Evolutionary conservation across 2,888 invertebrate species (phyloP).

Genomic region (Eumacrocentrus americanus): DNA sequence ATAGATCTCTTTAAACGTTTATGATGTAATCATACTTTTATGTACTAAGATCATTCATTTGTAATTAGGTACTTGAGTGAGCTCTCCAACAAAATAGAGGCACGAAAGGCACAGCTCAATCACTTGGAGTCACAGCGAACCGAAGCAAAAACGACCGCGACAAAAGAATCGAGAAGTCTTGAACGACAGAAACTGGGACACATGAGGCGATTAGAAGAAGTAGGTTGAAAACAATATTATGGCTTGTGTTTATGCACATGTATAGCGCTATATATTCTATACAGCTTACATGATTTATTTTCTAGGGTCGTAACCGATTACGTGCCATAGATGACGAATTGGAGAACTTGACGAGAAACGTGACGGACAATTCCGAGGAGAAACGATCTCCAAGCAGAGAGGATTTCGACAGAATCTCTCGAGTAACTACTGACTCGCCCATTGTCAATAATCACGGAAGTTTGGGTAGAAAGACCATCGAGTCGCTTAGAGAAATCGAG

Average conservation of each 20-base stretch:
- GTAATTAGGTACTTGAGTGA: conserved; percentile 54
- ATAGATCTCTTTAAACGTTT: too few relatives aligned
- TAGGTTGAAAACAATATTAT: conserved; percentile 40
- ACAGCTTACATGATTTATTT: conserved; percentile 27
- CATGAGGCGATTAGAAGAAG: conserved; percentile 72
- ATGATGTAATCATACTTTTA: too few relatives aligned
- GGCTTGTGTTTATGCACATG: background rate
- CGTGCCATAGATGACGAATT: conserved; percentile 72
- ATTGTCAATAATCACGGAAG: conserved; percentile 70
- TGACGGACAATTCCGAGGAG: conserved; percentile 49
- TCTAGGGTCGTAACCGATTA: conserved; percentile 68
- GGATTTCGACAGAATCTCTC: conserved; percentile 86
- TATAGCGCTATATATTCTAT: background rate
- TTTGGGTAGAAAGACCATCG: conserved; percentile 78
- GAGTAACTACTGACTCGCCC: conserved; percentile 84
- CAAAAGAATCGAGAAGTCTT: conserved; percentile 72
- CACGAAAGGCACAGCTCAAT: conserved; percentile 69
- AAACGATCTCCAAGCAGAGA: conserved; percentile 76
- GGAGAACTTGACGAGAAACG: conserved; percentile 57
- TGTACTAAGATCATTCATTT: too few relatives aligned
- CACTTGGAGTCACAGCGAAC: conserved; percentile 72
- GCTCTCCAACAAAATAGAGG: conserved; percentile 67
- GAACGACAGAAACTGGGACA: conserved; percentile 70
- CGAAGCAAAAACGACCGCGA: conserved; percentile 71
- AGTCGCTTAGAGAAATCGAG: conserved; percentile 89